Evolutionary conservation across 2,888 invertebrate species (phyloP).

Genomic region (Dasysyrphus albostriatus): DNA sequence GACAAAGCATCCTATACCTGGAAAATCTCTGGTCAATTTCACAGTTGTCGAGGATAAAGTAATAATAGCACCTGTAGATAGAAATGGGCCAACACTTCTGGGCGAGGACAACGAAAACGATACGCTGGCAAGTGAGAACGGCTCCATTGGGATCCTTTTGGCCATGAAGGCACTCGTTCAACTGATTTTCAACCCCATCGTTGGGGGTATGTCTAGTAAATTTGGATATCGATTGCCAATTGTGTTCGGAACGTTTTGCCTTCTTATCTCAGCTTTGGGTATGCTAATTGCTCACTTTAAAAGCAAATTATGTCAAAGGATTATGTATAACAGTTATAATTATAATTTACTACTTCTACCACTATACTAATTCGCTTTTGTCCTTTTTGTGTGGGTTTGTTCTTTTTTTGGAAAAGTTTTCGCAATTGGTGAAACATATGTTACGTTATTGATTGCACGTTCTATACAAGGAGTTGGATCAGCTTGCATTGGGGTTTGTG

Average conservation of each 20-base stretch:
- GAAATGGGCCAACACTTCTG: conserved; percentile 38
- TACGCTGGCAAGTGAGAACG: conserved; percentile 86
- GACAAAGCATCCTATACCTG: conserved; percentile 83
- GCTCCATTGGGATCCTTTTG: conserved; percentile 88
- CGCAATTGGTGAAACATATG: conserved; percentile 89
- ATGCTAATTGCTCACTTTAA: conserved; percentile 80
- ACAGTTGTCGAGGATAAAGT: conserved; percentile 79
- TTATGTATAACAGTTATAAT: no score
- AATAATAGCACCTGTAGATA: conserved; percentile 72
- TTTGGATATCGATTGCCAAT: conserved; percentile 89
- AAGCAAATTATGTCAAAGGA: conserved; percentile 41
- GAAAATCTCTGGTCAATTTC: conserved; percentile 82
- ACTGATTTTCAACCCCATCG: conserved; percentile 89
- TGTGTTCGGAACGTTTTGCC: conserved; percentile 88
- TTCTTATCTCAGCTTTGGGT: conserved; percentile 89
- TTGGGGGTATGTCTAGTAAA: conserved; percentile 88
- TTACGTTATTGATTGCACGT: conserved; percentile 88
- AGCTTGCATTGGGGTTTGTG: conserved; percentile 91
- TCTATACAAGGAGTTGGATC: conserved; percentile 92
- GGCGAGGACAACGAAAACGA: conserved; percentile 69
- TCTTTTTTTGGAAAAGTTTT: conserved; percentile 86
- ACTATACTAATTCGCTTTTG: conserved; percentile 39
- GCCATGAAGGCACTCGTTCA: conserved; percentile 93
- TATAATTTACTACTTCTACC: background rate
- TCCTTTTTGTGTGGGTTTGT: conserved; percentile 16